phyloP scores from a whole-genome alignment of 2,888 invertebrate genomes.

The Gisinianus flammeolus region DNA sequence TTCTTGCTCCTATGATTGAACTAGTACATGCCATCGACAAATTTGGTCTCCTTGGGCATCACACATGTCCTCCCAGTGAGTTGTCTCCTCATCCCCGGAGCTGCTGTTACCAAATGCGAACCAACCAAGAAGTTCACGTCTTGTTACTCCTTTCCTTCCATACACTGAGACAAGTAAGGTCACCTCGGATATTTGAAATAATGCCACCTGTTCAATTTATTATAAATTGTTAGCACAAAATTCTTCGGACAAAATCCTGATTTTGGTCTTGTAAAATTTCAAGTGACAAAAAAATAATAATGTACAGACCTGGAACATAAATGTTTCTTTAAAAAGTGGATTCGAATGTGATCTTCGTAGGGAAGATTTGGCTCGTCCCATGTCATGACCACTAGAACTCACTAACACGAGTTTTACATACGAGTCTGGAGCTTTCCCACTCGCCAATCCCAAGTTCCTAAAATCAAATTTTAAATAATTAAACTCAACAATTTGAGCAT shows the following conservation, averaged over 20 bases:
- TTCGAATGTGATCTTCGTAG: constrained; percentile 91
- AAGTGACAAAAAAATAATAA: not conserved
- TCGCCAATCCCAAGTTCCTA: constrained; percentile 74
- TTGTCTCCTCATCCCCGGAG: constrained; percentile 87
- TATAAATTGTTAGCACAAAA: not conserved
- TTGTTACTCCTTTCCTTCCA: constrained; percentile 88
- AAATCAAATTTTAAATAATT: not conserved
- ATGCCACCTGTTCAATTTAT: constrained; percentile 74
- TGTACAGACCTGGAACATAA: constrained; percentile 82
- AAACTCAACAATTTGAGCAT: not conserved
- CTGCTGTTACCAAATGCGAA: constrained; percentile 90
- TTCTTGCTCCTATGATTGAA: constrained; percentile 5
- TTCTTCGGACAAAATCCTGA: not conserved
- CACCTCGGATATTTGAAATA: constrained; percentile 93
- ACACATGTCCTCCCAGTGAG: constrained; percentile 93
- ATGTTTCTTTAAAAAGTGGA: constrained; percentile 93
- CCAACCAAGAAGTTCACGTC: constrained; percentile 97
- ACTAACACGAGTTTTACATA: constrained; percentile 91
- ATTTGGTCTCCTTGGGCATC: constrained; percentile 84
- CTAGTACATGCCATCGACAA: constrained; percentile 90
- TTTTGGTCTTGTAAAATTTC: not conserved
- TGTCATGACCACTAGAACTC: constrained; percentile 90
- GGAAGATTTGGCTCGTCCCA: constrained; percentile 91
- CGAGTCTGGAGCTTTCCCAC: constrained; percentile 86
- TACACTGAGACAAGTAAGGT: constrained; percentile 94